phyloP scores from a whole-genome alignment of 2,888 invertebrate species.

The Leptopterna dolabrata region DNA sequence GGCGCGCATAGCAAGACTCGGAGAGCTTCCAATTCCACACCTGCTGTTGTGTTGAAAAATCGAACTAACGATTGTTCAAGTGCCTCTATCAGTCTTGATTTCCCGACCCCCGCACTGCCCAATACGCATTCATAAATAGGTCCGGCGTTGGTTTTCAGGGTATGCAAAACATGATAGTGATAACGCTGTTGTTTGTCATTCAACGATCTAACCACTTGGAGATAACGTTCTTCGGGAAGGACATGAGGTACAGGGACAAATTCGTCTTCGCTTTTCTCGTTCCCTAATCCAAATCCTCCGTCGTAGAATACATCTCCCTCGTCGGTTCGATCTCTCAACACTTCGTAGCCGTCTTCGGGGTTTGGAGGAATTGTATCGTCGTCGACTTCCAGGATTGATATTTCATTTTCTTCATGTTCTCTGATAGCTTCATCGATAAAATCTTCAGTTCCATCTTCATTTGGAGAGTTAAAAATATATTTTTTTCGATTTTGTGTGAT shows the following conservation, averaged over 20 bases:
- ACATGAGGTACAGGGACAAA: background rate
- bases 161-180: background rate
- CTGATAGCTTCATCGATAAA: background rate
- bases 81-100: constrained; percentile 59
- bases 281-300: background rate
- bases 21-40: constrained; percentile 34
- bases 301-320: constrained; percentile 40
- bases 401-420: background rate
- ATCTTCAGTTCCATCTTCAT: background rate
- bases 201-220: background rate
- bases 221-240: background rate
- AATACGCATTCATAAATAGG: background rate
- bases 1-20: constrained; percentile 58
- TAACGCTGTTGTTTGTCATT: constrained; percentile 39
- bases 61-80: constrained; percentile 55
- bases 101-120: constrained; percentile 54
- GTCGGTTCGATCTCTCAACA: constrained; percentile 27
- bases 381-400: background rate
- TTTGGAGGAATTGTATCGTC: background rate
- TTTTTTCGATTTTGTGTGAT: background rate
- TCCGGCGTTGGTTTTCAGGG: background rate
- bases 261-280: background rate
- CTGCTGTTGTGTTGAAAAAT: constrained; percentile 41
- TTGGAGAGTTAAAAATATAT: background rate
- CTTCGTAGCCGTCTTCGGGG: constrained; percentile 25